These are phyloP conservation scores for Staurois parvus DNA, from an alignment of 2,797 vertebrate species.

Conservation along the genomic window DNA sequence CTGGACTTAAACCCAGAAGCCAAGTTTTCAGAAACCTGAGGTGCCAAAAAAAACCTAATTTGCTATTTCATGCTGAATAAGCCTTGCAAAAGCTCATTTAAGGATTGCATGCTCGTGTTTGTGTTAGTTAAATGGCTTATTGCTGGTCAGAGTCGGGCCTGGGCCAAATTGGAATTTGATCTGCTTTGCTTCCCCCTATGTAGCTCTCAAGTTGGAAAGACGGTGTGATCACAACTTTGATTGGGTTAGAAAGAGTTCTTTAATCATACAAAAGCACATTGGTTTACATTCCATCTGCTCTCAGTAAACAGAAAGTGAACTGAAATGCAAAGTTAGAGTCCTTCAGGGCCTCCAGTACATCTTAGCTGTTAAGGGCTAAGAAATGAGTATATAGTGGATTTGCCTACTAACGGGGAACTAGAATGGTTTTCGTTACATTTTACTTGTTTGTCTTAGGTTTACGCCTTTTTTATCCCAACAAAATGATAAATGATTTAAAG, in stretches of 20 bases:
- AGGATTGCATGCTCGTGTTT: constrained; percentile 47
- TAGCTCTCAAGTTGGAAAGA: background rate
- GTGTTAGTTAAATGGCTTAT: constrained; percentile 49
- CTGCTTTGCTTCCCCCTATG: constrained; percentile 1
- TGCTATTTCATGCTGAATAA: constrained; percentile 60
- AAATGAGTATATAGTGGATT: background rate
- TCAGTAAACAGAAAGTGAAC: constrained; percentile 42
- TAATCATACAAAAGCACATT: constrained; percentile 41
- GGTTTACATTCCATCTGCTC: constrained; percentile 45
- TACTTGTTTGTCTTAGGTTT: no score
- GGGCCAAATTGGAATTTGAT: constrained; percentile 52
- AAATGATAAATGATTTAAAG: no score
- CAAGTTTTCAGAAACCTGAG: constrained; percentile 36
- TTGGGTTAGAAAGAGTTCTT: constrained; percentile 31
- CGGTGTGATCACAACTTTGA: constrained; percentile 7
- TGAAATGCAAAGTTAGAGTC: constrained; percentile 10
- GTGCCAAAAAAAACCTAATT: constrained; percentile 57
- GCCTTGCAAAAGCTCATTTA: constrained; percentile 40
- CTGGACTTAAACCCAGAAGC: constrained; percentile 36
- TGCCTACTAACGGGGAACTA: no score
- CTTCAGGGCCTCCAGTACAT: background rate
- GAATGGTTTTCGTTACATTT: no score
- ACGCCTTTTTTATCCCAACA: no score
- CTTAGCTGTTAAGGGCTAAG: constrained; percentile 15
- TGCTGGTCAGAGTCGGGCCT: constrained; percentile 32